phyloP scores from a whole-genome alignment of 2,888 invertebrate genomes.

The Philopedon plagiatum region DNA sequence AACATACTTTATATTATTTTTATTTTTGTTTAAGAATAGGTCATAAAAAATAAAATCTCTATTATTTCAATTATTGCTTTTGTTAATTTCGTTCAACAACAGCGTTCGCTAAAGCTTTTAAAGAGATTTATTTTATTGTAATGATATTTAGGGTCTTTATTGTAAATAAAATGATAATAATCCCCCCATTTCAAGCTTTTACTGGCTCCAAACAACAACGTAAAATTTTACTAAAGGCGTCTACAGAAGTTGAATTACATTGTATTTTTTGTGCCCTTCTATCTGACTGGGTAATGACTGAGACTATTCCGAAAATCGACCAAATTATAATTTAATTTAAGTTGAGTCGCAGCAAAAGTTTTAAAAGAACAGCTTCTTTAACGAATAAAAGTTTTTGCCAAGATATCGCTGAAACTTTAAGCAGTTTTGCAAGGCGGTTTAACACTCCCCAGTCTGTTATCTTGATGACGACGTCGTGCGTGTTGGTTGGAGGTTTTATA shows the following conservation, averaged over 20 bases:
- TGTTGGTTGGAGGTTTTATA: conserved; percentile 28
- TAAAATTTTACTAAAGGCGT: conserved; percentile 5
- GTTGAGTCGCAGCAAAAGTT: conserved; percentile 22
- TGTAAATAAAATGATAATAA: background rate
- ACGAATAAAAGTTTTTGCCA: conserved; percentile 36
- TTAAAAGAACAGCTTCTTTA: conserved; percentile 42
- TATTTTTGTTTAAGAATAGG: too few species aligned
- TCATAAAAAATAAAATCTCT: too few species aligned
- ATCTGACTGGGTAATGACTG: conserved; percentile 9
- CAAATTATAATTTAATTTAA: conserved; percentile 38
- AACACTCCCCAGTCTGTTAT: conserved; percentile 39
- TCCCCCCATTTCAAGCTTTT: background rate
- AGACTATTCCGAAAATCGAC: conserved; percentile 26
- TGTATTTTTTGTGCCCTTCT: conserved; percentile 1
- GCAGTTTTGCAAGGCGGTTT: conserved; percentile 35
- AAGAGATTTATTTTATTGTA: too few species aligned
- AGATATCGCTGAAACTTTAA: conserved; percentile 32
- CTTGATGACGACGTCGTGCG: conserved; percentile 24
- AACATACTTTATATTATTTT: too few species aligned
- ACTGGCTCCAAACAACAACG: background rate
- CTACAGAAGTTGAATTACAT: conserved; percentile 12
- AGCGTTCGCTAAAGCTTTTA: too few species aligned
- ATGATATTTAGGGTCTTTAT: too few species aligned
- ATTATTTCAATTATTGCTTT: too few species aligned
- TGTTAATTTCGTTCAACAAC: too few species aligned